Evolutionary conservation across 2,113 vertebrate genomes (phyloP).

Genomic region (Andinoacara biseriatus): DNA sequence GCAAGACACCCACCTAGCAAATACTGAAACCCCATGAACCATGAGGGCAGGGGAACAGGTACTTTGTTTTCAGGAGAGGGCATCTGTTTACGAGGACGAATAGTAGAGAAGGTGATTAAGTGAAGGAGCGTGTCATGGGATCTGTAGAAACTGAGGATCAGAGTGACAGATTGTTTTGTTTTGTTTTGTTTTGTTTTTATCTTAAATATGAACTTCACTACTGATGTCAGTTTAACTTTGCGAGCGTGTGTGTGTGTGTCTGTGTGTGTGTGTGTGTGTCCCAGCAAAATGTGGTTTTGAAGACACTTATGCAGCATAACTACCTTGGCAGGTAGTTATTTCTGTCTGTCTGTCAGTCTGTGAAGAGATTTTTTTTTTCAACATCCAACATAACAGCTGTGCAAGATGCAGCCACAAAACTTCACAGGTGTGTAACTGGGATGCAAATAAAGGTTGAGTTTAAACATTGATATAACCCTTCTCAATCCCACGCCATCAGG

Average conservation of each 20-base stretch:
- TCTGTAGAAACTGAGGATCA: not conserved
- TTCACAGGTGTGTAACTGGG: not conserved
- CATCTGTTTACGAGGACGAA: constrained; percentile 25
- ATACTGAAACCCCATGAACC: constrained; percentile 46
- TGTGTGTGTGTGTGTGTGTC: not conserved
- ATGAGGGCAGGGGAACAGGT: constrained; percentile 32
- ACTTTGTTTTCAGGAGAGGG: constrained; percentile 31
- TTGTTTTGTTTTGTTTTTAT: too few species aligned
- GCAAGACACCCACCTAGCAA: constrained; percentile 47
- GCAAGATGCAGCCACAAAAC: not conserved
- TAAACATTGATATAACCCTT: not conserved
- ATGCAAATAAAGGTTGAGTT: not conserved
- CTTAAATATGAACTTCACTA: not conserved
- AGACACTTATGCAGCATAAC: not conserved
- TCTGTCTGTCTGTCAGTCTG: too few species aligned
- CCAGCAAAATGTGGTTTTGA: not conserved
- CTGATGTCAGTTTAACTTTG: not conserved
- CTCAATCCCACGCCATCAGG: not conserved
- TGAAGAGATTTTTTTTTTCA: too few species aligned
- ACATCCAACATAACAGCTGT: too few species aligned
- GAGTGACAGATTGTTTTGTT: not conserved
- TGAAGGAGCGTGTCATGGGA: not conserved
- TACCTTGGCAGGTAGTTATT: not conserved
- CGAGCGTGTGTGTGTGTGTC: not conserved
- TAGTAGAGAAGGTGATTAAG: constrained; percentile 11